phyloP scores from a whole-genome alignment of 1,140 invertebrate species.

The Habropoda laboriosa region DNA sequence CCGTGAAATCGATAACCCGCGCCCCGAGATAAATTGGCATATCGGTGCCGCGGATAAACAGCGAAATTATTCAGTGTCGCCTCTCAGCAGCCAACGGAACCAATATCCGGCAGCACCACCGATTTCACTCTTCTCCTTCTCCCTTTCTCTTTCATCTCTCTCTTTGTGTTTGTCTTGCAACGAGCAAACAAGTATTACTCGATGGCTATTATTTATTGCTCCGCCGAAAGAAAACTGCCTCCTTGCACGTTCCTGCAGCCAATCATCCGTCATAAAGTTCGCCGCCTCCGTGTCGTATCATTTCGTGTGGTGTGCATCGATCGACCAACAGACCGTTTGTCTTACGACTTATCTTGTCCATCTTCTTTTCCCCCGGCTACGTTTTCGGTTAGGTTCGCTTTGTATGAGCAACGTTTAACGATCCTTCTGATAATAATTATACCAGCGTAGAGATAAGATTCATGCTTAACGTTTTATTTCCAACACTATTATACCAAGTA shows the following conservation, averaged over 20 bases:
- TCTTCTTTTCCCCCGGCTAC: not conserved
- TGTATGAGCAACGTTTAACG: not conserved
- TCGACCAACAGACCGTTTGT: slow-evolving; percentile 14
- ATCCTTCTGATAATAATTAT: not conserved
- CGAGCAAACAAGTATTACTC: not conserved
- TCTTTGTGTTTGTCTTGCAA: not conserved
- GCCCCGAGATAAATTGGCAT: slow-evolving; percentile 29
- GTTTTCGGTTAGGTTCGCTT: not conserved
- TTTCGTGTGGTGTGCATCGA: slow-evolving; percentile 1
- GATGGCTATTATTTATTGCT: slow-evolving; percentile 23
- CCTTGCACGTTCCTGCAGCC: not conserved
- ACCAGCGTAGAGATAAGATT: too few relatives aligned
- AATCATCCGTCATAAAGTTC: slow-evolving; percentile 54
- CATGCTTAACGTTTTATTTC: too few relatives aligned
- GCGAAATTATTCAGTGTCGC: slow-evolving; percentile 49
- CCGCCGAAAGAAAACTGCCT: slow-evolving; percentile 41
- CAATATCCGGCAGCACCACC: slow-evolving; percentile 31
- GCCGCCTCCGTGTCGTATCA: slow-evolving; percentile 31
- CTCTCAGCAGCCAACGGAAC: not conserved
- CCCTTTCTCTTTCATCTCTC: not conserved
- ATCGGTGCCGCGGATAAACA: slow-evolving; percentile 37
- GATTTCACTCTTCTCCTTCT: not conserved
- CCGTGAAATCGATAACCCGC: slow-evolving; percentile 29
- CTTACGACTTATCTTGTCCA: not conserved
- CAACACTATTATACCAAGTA: too few relatives aligned